Evolutionary conservation across 2,888 invertebrate species (phyloP), one percentile per base, ranked within the genome.

Genomic region (Trissolcus brochymenae): DNA sequence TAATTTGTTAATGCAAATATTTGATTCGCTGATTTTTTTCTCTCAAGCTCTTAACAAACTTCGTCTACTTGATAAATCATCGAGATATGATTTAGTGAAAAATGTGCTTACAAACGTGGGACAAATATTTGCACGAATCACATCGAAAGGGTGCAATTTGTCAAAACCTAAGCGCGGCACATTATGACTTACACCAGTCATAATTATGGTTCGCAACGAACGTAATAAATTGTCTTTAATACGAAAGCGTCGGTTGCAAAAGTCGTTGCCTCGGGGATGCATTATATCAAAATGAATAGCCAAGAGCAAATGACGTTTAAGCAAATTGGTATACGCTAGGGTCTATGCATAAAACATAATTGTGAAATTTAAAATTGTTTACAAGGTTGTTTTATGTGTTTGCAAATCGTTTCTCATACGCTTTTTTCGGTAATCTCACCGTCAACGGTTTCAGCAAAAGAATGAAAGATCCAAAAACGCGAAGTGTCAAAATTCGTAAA

Each of bases 261-360:
- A 70, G 70, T 70, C 60, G 55, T 70, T 54, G 61, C 49, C 55
- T 35, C 59, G 17, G 55, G 61, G 35, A 59, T 60, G 60, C 49
- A 55, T 59, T 68, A 59, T 68, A 60, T 60, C 60, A 60, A 51
- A 68, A 68, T 46, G 60, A 53, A 68, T 60, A 53, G 60, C 71
- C 57, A 46, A 14, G 59, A 49, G 71, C 54, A 64, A 72, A 72
- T 72, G 62, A 72, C 59, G 53, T 57, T 64, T 59, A 57, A 62
- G 46, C 19, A 25, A 72, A 72, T 72, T 56, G 49, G 61, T 68
- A 68, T 43, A 62, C 60, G 55, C 25, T 19, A 41, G 25, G 64
- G 59, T 72, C 56, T 57, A 71, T 62, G 70, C 50, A 46, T 56
- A 62, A 70, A 61, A 70, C 62, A 70, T 62, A 70, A 62, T 55